Conservation (phyloP, 2,797 vertebrate genomes). For the Rhinoraja longicauda region DNA sequence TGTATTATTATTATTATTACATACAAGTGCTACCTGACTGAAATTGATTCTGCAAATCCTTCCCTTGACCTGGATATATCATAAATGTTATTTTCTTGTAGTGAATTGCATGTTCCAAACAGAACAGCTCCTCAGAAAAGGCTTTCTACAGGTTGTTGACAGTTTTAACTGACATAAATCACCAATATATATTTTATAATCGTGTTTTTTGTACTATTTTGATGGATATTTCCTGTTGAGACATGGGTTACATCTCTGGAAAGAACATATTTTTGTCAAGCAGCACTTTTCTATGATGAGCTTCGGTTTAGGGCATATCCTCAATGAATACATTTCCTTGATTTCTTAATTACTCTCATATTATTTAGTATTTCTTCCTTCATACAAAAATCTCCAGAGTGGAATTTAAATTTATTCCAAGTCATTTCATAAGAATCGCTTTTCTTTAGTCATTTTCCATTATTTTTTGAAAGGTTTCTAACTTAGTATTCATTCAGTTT, state of each 20-base stretch:
- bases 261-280: not conserved
- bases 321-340: not conserved
- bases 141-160: not conserved
- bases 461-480: not conserved
- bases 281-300: not conserved
- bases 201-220: not conserved
- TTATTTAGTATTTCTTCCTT: not conserved
- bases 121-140: not conserved
- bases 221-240: not conserved
- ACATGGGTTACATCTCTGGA: not conserved
- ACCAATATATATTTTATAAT: not conserved
- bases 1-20: too few relatives aligned
- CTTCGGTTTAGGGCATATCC: not conserved
- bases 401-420: not conserved
- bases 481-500: not conserved
- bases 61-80: not conserved
- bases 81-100: not conserved
- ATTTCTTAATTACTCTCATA: not conserved
- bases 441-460: not conserved
- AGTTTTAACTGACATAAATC: not conserved
- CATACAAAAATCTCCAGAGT: not conserved
- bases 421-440: not conserved
- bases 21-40: not conserved
- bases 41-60: not conserved
- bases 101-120: not conserved